Evolutionary conservation across 1,140 invertebrate genomes (phyloP).

Genomic region (Battus philenor): DNA sequence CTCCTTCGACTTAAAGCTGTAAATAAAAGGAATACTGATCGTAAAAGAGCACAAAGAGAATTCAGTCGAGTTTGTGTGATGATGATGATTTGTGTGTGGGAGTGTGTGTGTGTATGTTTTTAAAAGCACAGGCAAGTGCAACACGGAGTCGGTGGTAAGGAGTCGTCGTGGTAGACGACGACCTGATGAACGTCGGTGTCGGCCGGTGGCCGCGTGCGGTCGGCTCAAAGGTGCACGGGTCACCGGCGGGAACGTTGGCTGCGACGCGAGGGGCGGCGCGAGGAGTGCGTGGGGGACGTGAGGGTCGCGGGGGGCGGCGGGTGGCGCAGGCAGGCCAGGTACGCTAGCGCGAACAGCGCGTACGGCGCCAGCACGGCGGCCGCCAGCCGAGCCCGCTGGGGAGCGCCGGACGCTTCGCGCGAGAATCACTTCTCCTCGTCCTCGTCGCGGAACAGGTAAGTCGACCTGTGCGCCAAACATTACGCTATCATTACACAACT

Average conservation of each 20-base stretch:
- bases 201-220: too few species aligned
- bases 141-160: too few species aligned
- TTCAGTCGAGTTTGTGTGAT: too few species aligned
- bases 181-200: too few species aligned
- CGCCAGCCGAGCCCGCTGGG: conserved; percentile 29
- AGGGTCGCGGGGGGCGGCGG: not conserved
- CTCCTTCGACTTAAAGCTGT: too few species aligned
- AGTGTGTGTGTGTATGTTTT: not conserved
- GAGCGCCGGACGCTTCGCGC: conserved; percentile 28
- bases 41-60: too few species aligned
- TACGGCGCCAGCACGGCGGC: conserved; percentile 53
- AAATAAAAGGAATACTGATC: too few species aligned
- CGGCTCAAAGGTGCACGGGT: too few species aligned
- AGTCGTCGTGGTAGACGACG: too few species aligned
- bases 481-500: too few species aligned
- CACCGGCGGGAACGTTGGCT: too few species aligned
- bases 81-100: not conserved
- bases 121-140: too few species aligned
- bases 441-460: conserved; percentile 90
- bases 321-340: conserved; percentile 33
- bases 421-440: conserved; percentile 78
- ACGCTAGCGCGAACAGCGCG: conserved; percentile 30
- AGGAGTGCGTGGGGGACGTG: not conserved
- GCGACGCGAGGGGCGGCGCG: not conserved
- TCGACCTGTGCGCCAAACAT: conserved; percentile 75